phyloP scores from a whole-genome alignment of 2,797 vertebrate genomes.

The Argyrosomus regius region DNA sequence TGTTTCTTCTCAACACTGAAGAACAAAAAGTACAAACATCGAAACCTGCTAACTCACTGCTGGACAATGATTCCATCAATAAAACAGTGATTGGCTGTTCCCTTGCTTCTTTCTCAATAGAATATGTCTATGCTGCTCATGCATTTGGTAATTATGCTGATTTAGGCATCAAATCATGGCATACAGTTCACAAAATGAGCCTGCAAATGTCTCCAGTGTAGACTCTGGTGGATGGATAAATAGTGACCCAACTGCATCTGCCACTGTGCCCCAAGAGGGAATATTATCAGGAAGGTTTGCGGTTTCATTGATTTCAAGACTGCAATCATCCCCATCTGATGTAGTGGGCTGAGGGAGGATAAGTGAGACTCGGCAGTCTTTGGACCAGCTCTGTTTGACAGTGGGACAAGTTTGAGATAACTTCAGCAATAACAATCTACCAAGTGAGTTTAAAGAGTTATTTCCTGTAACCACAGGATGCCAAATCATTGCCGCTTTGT shows the following conservation, averaged over 20 bases:
- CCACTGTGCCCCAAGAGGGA: conserved; percentile 73
- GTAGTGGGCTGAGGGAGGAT: conserved; percentile 78
- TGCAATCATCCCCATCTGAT: conserved; percentile 85
- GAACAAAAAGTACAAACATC: conserved; percentile 12
- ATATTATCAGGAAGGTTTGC: conserved; percentile 85
- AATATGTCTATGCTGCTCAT: neutral
- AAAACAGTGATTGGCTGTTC: neutral
- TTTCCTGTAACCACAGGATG: conserved; percentile 37
- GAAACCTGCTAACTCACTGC: neutral
- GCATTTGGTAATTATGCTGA: conserved; percentile 29
- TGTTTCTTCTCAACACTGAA: conserved; percentile 35
- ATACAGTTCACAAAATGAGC: conserved; percentile 23
- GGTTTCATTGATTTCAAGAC: conserved; percentile 86
- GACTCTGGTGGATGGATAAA: conserved; percentile 61
- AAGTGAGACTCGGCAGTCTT: conserved; percentile 62
- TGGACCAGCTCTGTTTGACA: conserved; percentile 60
- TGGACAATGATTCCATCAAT: neutral
- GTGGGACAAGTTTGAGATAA: conserved; percentile 57
- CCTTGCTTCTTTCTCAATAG: neutral
- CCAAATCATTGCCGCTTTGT: conserved; percentile 29
- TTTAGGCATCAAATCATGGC: conserved; percentile 17
- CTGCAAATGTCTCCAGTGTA: conserved; percentile 29
- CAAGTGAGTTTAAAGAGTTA: conserved; percentile 30
- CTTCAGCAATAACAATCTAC: conserved; percentile 46
- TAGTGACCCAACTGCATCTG: conserved; percentile 68